Conservation (phyloP, 2,797 vertebrate genomes). For the Anisognathus igniventris region DNA sequence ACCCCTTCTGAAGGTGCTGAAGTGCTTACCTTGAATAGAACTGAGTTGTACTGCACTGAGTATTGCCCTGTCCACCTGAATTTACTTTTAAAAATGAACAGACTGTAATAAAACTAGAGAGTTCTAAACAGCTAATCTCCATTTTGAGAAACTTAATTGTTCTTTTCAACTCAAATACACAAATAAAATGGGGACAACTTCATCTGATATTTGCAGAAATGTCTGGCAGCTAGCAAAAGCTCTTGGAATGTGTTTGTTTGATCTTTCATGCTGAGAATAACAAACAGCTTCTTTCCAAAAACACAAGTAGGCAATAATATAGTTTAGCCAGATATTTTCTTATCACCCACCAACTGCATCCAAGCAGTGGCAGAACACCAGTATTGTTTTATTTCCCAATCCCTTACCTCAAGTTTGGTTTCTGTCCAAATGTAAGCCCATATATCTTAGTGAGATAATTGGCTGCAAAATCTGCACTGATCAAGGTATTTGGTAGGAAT, state of each 20-base stretch:
- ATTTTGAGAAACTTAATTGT: background rate
- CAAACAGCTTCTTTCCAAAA: constrained; percentile 33
- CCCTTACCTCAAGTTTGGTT: constrained; percentile 88
- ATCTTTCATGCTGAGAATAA: background rate
- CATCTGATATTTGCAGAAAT: background rate
- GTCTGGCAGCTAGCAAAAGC: background rate
- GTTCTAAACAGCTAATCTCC: background rate
- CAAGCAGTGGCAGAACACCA: background rate
- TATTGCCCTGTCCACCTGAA: background rate
- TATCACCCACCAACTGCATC: background rate
- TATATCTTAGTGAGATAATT: constrained; percentile 93
- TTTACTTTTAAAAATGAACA: background rate
- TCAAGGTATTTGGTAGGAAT: constrained; percentile 86
- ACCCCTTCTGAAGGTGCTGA: background rate
- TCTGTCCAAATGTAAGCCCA: constrained; percentile 92
- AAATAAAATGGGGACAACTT: background rate
- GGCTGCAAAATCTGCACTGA: constrained; percentile 95
- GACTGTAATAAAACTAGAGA: background rate
- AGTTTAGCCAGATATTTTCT: constrained; percentile 15
- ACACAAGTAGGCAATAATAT: background rate
- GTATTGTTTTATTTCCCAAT: background rate
- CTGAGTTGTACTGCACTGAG: background rate
- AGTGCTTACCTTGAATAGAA: background rate
- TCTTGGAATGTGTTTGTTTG: background rate
- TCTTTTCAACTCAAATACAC: background rate